Evolutionary conservation across 2,797 vertebrate species (phyloP), one percentile per base, ranked within the genome.

Genomic region (Lemur catta): DNA sequence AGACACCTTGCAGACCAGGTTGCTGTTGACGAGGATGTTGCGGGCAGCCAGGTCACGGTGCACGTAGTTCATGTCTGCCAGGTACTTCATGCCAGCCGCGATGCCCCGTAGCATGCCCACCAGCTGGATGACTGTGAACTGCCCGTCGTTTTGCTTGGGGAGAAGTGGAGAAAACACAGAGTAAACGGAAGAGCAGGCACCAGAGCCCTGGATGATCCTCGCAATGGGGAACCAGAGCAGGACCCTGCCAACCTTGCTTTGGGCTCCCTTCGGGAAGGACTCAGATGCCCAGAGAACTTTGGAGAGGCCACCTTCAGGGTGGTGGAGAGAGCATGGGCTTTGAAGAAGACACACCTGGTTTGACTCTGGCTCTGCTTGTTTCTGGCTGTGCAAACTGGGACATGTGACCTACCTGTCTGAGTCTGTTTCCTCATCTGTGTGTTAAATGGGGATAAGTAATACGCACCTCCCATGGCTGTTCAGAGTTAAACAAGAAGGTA

Each of bases 11-110:
- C 99, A 99, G 93, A 99, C 99, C 98, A 99, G 98, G 98, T 99
- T 99, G 98, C 99, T 99, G 98, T 99, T 99, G 97, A 99, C 99
- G 7, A 99, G 99, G 98, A 99, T 99, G 98, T 99, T 99, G n/a
- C 99, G 98, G 0, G 99, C 99, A 0, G 99, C 99, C 97, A 99
- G 98, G 98, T 99, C 99, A 0, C 99, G 98, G 96, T 99, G 99
- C 67, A 99, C 99, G 0, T 99, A 99, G 98, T 99, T 99, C 99
- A 99, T 99, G 96, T 99, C 99, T 0, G 99, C 99, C 96, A 99
- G 98, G 98, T 99, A 99, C 97, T 99, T 99, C 99, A 99, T 99
- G 72, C 99, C 99, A 0, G 99, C 99, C 0, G 99, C 99, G 0
- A 99, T 99, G 97, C 99, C 99, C 9, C 99, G 98, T 86, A 99